A percentile compares a stretch with the other conserved stretches of the same genome.
These are phyloP conservation scores for Lepidocyrtoides sp. DNA, from an alignment of 2,888 invertebrate genomes.

Conservation along the genomic window DNA sequence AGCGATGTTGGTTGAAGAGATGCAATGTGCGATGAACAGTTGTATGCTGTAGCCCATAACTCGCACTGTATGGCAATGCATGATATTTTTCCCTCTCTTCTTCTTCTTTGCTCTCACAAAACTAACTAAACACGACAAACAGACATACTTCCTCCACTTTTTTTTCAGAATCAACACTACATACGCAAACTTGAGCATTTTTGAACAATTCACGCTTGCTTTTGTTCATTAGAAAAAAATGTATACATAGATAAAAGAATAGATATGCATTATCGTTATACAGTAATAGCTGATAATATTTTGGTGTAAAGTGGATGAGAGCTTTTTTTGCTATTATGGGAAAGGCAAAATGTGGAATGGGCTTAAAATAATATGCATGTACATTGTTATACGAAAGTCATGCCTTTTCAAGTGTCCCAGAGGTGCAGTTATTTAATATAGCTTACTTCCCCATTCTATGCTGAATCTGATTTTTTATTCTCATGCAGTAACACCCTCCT, in stretches of 20 bases:
- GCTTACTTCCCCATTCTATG: background rate
- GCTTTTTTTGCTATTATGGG: background rate
- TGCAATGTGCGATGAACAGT: conserved; percentile 36
- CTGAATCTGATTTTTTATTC: background rate
- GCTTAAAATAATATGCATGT: background rate
- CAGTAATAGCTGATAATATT: background rate
- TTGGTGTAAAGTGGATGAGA: background rate
- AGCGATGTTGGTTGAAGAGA: conserved; percentile 49
- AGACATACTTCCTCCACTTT: background rate
- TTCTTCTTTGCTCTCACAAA: background rate
- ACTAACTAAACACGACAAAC: conserved; percentile 8
- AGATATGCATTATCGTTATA: background rate
- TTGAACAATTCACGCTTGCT: background rate
- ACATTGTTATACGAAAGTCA: background rate
- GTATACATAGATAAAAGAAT: background rate
- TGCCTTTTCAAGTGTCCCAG: conserved; percentile 39
- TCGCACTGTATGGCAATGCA: background rate
- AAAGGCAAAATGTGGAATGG: background rate
- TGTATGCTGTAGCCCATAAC: conserved; percentile 28
- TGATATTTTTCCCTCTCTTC: background rate
- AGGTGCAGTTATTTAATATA: conserved; percentile 46
- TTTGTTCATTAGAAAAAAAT: conserved; percentile 3
- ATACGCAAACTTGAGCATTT: conserved; percentile 9
- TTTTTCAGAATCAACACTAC: background rate
- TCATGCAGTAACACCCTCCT: background rate